Conservation (phyloP, 2,113 vertebrate species). For the Madoqua kirkii region DNA sequence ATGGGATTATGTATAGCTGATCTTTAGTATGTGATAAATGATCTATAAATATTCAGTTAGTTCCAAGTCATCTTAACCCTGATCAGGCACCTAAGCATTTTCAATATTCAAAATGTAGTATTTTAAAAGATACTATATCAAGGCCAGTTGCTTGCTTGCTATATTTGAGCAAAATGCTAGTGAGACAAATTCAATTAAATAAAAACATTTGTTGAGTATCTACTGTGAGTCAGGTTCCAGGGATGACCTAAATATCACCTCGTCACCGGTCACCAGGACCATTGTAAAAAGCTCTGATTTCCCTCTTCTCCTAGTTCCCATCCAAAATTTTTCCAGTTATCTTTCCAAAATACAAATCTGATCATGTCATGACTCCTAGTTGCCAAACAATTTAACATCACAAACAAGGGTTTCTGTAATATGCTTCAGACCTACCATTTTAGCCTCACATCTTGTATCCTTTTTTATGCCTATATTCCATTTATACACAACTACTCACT, state of each 20-base stretch:
- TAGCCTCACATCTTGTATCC: background rate
- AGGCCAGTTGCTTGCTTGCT: background rate
- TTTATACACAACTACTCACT: background rate
- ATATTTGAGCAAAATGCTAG: background rate
- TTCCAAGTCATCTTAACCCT: background rate
- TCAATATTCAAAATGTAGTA: background rate
- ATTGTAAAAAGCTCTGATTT: background rate
- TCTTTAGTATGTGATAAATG: background rate
- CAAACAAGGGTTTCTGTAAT: background rate
- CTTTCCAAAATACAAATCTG: background rate
- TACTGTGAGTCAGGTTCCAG: background rate
- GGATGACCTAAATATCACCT: background rate
- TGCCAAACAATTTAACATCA: background rate
- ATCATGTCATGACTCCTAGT: background rate
- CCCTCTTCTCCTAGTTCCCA: background rate
- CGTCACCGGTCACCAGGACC: background rate
- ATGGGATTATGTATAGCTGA: background rate
- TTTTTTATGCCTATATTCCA: background rate
- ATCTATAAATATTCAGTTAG: background rate
- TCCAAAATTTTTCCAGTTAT: background rate
- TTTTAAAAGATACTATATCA: background rate
- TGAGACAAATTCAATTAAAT: background rate
- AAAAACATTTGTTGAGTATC: background rate
- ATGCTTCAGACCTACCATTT: background rate
- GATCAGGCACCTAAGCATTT: background rate